Evolutionary conservation across 2,113 vertebrate species (phyloP), one percentile per base, ranked within the genome.

Genomic region (Corythoichthys intestinalis): DNA sequence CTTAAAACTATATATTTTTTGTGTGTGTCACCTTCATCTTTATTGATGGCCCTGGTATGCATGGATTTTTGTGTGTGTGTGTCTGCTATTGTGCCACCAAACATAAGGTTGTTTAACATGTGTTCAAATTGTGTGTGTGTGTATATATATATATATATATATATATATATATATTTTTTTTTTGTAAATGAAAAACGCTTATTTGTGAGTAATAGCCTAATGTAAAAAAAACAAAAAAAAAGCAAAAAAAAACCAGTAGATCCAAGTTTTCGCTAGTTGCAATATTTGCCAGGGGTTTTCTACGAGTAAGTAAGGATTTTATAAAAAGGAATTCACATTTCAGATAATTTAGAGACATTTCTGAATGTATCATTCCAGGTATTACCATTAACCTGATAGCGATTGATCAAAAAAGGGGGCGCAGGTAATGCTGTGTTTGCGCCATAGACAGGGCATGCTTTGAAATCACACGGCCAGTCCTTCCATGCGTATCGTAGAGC

Each of bases 401-500:
- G 44, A 57, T 50, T 58, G 17, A 69, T 0, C 11, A 87, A 59
- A 64, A 97, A 98, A 0, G 94, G 90, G 17, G 95, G 93, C 0
- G 93, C 95, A 0, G 96, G 96, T 77, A 98, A 84, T 37, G 76
- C 1, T n/a, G 66, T 6, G 13, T 58, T 63, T 41, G 56, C 4
- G 56, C 94, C 90, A 83, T 98, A 98, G 28, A 98, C 48, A 0
- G 92, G 88, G 50, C 96, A 98, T 46, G 85, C 83, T 80, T 93
- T 93, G 54, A 95, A 94, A 6, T 89, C 82, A 35, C 96, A 98
- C 4, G 96, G 96, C 95, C 94, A 96, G 15, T 95, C 90, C 0
- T 37, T 88, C 96, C 96, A 98, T 10, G 94, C 94, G 0, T 98
- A 98, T 20, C 94, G 94, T 44, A 98, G 28, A 28, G 83, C 94